Evolutionary conservation across 2,888 invertebrate species (phyloP).

Genomic region (Agrochola macilenta): DNA sequence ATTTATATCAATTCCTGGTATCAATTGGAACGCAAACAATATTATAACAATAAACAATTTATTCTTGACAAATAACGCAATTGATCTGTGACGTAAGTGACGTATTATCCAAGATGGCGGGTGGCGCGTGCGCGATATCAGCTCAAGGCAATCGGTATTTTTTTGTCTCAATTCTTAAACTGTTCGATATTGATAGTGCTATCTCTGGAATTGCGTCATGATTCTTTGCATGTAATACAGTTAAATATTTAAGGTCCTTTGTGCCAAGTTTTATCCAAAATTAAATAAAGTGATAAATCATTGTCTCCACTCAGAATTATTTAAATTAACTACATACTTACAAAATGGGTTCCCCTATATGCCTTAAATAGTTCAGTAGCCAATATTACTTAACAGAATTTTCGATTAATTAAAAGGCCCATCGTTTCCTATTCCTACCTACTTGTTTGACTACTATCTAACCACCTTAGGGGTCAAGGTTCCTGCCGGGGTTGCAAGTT

Average conservation of each 20-base stretch:
- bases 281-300: background rate
- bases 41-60: conserved; percentile 10
- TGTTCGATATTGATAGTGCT: conserved; percentile 20
- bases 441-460: background rate
- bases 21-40: conserved; percentile 35
- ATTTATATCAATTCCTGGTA: conserved; percentile 35
- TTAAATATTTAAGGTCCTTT: background rate
- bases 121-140: conserved; percentile 60
- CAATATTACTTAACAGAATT: background rate
- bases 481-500: too few species aligned
- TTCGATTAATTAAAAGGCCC: background rate
- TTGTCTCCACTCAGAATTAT: too few species aligned
- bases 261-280: background rate
- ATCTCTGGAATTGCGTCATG: conserved; percentile 32
- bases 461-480: background rate
- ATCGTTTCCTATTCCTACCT: background rate
- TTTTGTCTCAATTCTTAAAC: conserved; percentile 40
- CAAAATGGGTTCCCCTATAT: too few species aligned
- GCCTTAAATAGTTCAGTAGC: background rate
- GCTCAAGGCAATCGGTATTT: conserved; percentile 49
- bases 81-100: conserved; percentile 49
- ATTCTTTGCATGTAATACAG: conserved; percentile 1
- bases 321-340: too few species aligned
- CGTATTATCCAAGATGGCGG: conserved; percentile 38
- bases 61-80: conserved; percentile 38